Conservation (phyloP, 2,888 invertebrate species). For the Amiota mariae region DNA sequence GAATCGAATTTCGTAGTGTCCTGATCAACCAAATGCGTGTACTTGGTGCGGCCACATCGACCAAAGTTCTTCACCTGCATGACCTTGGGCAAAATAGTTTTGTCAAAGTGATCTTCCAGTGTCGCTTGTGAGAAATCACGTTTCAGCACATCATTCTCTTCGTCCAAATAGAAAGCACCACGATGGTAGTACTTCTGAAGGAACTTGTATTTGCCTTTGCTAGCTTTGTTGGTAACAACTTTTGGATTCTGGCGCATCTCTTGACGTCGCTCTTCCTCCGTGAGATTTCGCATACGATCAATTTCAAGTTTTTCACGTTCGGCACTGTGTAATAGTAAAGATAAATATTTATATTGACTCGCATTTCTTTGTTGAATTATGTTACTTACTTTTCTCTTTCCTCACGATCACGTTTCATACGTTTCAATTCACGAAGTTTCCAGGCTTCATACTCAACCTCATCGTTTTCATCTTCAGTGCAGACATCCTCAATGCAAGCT, state of each 20-base stretch:
- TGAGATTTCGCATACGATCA: slow-evolving; percentile 92
- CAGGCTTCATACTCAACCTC: slow-evolving; percentile 97
- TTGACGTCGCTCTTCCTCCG: slow-evolving; percentile 95
- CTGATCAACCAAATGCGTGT: slow-evolving; percentile 98
- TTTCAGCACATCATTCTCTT: slow-evolving; percentile 91
- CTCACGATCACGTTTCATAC: slow-evolving; percentile 96
- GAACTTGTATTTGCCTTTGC: slow-evolving; percentile 99
- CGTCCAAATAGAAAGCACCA: slow-evolving; percentile 98
- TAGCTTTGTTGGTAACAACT: slow-evolving; percentile 91
- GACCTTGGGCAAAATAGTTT: slow-evolving; percentile 97
- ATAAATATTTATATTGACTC: slow-evolving; percentile 7
- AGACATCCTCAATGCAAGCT: slow-evolving; percentile 87
- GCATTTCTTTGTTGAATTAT: neutral
- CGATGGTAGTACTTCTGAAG: slow-evolving; percentile 99
- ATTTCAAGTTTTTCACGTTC: slow-evolving; percentile 92
- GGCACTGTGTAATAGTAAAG: slow-evolving; percentile 76
- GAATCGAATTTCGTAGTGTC: slow-evolving; percentile 99
- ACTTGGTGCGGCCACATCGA: slow-evolving; percentile 97
- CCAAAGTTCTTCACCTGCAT: slow-evolving; percentile 99
- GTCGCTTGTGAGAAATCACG: slow-evolving; percentile 97
- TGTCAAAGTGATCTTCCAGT: slow-evolving; percentile 99
- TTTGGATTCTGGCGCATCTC: slow-evolving; percentile 94
- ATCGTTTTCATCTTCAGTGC: slow-evolving; percentile 96
- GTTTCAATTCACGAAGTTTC: slow-evolving; percentile 96
- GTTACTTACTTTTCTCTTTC: slow-evolving; percentile 89